Evolutionary conservation across 2,113 vertebrate species (phyloP), one percentile per base, ranked within the genome.

Genomic region (Cephalopholis sonnerati): DNA sequence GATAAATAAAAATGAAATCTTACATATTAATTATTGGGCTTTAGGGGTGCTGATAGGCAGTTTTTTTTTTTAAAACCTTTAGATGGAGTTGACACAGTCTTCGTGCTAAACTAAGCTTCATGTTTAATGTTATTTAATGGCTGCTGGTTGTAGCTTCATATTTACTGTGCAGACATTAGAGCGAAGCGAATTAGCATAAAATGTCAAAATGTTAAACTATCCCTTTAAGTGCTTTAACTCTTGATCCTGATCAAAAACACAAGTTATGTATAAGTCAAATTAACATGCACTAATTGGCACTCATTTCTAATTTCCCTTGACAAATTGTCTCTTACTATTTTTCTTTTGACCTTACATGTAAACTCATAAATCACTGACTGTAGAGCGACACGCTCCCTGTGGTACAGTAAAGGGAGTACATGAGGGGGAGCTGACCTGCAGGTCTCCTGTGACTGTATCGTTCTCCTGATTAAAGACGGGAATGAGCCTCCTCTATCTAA

Each of bases 401-500:
- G 69, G 24, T 36, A 50, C 27, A 50, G 51, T 55, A 16, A 46
- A 75, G 36, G 16, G 10, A 77, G 61, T 75, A 83, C 83, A 81
- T 27, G 78, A 74, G 71, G 44, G 65, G 50, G 64, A 39, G 66
- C 46, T 68, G 78, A 82, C 81, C 85, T 65, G 50, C 64, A 24
- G 59, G 79, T 82, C 82, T 76, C 61, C 55, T 70, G 87, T 78
- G 68, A 67, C 59, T 59, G 24, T 48, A 54, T 36, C 16, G 0
- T 53, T 75, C 65, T 70, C 36, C 81, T 71, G 54, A 92, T 85
- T 70, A 87, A 58, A 39, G 84, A 7, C 12, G 15, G 63, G 66
- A 82, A 65, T n/a, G 3, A 75, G 44, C 32, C 66, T 81, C 39
- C 71, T 74, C 66, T 64, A 22, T 78, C 65, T 69, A 22, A 80